Evolutionary conservation across 2,797 vertebrate species (phyloP).

Genomic region (Chromobotia macracanthus): DNA sequence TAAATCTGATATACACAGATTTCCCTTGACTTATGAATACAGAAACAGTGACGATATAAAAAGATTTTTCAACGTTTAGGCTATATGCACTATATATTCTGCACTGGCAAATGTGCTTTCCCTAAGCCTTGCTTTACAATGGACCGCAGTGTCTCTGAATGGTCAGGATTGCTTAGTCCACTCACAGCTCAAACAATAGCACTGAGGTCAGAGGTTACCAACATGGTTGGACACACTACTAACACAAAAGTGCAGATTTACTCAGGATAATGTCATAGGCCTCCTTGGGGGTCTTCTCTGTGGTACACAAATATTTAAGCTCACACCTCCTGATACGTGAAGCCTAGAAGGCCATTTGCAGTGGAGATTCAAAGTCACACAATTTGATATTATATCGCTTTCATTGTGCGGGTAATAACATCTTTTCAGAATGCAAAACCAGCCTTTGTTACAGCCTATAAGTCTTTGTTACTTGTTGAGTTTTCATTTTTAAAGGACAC

Average conservation of each 20-base stretch:
- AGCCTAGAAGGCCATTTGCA: neutral
- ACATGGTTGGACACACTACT: slow-evolving; percentile 68
- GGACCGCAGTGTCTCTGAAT: slow-evolving; percentile 66
- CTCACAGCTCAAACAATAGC: slow-evolving; percentile 66
- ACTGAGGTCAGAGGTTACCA: slow-evolving; percentile 73
- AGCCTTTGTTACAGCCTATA: too few species aligned
- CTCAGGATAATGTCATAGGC: slow-evolving; percentile 64
- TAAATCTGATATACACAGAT: too few species aligned
- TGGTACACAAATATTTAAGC: slow-evolving; percentile 43
- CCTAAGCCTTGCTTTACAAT: slow-evolving; percentile 62
- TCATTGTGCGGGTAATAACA: too few species aligned
- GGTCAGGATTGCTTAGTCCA: slow-evolving; percentile 66
- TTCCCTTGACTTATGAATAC: too few species aligned
- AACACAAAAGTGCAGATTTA: slow-evolving; percentile 67
- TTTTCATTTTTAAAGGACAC: too few species aligned
- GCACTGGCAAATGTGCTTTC: slow-evolving; percentile 47
- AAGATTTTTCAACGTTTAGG: slow-evolving; percentile 47
- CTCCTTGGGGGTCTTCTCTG: slow-evolving; percentile 66
- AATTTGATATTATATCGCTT: too few species aligned
- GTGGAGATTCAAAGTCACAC: too few species aligned
- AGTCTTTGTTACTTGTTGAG: too few species aligned
- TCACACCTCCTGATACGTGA: slow-evolving; percentile 1
- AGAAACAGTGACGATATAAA: too few species aligned
- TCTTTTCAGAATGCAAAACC: too few species aligned
- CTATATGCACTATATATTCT: too few species aligned